Percentiles rank a stretch among this genome's conserved stretches.
These are phyloP conservation scores for Cyclura pinguis DNA, from an alignment of 2,797 vertebrate genomes.

Conservation along the genomic window DNA sequence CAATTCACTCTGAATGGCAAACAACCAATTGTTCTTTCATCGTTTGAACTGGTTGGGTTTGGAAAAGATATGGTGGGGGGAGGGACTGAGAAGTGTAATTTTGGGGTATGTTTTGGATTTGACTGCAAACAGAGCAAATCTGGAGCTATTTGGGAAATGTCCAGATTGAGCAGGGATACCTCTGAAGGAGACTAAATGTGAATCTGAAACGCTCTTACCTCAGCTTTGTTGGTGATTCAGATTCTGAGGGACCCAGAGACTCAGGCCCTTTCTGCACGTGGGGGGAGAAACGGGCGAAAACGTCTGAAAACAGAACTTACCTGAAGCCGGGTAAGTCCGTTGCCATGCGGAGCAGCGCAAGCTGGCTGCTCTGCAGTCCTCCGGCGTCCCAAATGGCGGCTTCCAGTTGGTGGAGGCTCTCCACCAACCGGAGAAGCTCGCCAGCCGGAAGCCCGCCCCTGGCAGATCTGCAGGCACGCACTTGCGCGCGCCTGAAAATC, in stretches of 20 bases:
- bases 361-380: too few species aligned
- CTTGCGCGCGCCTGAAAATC: too few species aligned
- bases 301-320: too few species aligned
- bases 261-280: too few species aligned
- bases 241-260: not conserved
- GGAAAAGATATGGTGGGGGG: not conserved
- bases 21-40: constrained; percentile 32
- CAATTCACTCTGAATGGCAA: not conserved
- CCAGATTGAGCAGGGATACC: not conserved
- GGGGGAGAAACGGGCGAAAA: too few species aligned
- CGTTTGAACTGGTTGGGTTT: not conserved
- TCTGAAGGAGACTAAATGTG: not conserved
- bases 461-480: too few species aligned
- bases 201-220: not conserved
- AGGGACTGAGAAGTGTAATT: not conserved
- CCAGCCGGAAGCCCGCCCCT: too few species aligned
- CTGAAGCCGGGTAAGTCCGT: too few species aligned
- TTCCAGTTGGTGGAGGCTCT: too few species aligned
- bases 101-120: not conserved
- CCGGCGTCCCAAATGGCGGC: too few species aligned
- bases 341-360: too few species aligned
- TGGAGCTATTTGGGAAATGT: not conserved
- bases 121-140: not conserved
- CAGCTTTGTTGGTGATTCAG: not conserved
- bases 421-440: too few species aligned